Evolutionary conservation across 1,140 invertebrate species (phyloP).

Genomic region (Drosophila albomicans): DNA sequence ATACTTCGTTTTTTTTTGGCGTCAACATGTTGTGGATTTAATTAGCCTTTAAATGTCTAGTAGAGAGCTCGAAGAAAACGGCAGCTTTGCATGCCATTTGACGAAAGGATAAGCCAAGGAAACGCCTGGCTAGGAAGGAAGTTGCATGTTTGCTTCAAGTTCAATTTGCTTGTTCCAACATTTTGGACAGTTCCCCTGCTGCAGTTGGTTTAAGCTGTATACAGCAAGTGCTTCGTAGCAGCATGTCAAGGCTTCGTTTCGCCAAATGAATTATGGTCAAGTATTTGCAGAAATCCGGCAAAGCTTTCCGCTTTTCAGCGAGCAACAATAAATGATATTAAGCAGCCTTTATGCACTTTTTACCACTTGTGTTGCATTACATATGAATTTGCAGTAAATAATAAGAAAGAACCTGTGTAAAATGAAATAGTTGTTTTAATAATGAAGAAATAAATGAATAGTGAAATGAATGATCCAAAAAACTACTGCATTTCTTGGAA

Average conservation of each 20-base stretch:
- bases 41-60: constrained; percentile 75
- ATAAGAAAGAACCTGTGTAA: too few species aligned
- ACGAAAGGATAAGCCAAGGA: constrained; percentile 56
- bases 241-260: constrained; percentile 23
- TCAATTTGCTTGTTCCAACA: constrained; percentile 64
- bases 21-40: constrained; percentile 63
- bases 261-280: constrained; percentile 16
- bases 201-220: neutral
- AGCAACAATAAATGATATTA: neutral
- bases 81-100: constrained; percentile 64
- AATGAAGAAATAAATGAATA: too few species aligned
- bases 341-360: neutral
- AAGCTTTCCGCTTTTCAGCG: constrained; percentile 9
- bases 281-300: neutral
- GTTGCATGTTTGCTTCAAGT: constrained; percentile 75
- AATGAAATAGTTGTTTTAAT: too few species aligned
- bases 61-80: constrained; percentile 50
- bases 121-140: constrained; percentile 41
- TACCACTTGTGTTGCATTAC: too few species aligned
- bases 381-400: too few species aligned
- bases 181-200: constrained; percentile 46
- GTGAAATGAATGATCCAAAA: too few species aligned
- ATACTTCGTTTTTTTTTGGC: neutral
- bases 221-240: neutral
- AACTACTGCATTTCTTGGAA: too few species aligned